phyloP scores from a whole-genome alignment of 2,888 invertebrate genomes.

The Leptinotarsa rubiginosa region DNA sequence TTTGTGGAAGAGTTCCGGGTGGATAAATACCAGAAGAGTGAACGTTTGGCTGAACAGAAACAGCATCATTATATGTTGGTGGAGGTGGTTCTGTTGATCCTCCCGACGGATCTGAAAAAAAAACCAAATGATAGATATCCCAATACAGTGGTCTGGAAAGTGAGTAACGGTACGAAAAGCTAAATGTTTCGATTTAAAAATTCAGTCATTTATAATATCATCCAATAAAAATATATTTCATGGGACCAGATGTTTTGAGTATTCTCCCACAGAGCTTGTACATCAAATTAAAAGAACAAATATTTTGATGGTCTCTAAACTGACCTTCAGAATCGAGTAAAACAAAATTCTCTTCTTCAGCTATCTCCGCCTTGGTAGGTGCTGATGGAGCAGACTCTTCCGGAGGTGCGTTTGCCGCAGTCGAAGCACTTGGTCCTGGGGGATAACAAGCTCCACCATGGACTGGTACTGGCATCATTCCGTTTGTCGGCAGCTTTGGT shows the following conservation, averaged over 20 bases:
- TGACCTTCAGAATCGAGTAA: background rate
- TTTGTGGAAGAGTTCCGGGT: too few relatives aligned
- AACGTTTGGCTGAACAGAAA: background rate
- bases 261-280: too few relatives aligned
- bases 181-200: too few relatives aligned
- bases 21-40: too few relatives aligned
- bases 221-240: too few relatives aligned
- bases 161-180: too few relatives aligned
- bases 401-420: conserved; percentile 1
- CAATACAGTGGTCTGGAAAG: too few relatives aligned
- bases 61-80: conserved; percentile 2
- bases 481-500: background rate
- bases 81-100: background rate
- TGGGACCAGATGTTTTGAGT: too few relatives aligned
- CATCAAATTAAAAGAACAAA: too few relatives aligned
- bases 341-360: background rate
- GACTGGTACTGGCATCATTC: conserved; percentile 22
- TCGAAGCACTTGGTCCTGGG: conserved; percentile 6
- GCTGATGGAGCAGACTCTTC: conserved; percentile 12
- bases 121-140: too few relatives aligned
- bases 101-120: background rate
- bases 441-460: conserved; percentile 15
- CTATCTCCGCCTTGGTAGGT: conserved; percentile 6
- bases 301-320: background rate
- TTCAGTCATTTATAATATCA: too few relatives aligned